These are phyloP conservation scores for Syngnathoides biaculeatus DNA, from an alignment of 2,113 vertebrate species.

Conservation along the genomic window DNA sequence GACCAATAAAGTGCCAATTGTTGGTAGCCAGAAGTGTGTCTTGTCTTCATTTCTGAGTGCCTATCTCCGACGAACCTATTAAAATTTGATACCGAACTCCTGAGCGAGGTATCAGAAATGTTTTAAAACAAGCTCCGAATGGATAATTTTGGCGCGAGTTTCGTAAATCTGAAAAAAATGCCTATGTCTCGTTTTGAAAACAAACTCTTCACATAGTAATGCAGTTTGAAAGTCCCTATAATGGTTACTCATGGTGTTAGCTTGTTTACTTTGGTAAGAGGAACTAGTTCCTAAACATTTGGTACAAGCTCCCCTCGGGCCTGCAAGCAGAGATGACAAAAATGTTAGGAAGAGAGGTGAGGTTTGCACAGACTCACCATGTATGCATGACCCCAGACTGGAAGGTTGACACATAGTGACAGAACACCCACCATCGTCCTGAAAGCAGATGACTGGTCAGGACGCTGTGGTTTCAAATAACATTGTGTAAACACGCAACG, in stretches of 20 bases:
- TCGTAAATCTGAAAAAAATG: no score
- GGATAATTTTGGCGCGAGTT: no score
- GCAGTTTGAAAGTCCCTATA: neutral
- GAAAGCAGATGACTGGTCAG: conserved; percentile 20
- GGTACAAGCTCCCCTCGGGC: conserved; percentile 94
- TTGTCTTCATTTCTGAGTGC: no score
- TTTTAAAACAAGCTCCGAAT: no score
- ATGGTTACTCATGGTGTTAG: neutral
- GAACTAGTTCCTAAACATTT: conserved; percentile 96
- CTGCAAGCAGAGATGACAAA: conserved; percentile 59
- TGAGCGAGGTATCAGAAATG: no score
- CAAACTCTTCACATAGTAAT: neutral
- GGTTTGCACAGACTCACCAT: conserved; percentile 73
- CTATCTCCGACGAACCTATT: no score
- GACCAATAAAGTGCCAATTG: no score
- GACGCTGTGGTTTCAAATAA: no score
- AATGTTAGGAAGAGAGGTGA: neutral
- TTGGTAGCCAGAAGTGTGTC: no score
- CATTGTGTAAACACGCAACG: neutral
- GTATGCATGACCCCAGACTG: conserved; percentile 97
- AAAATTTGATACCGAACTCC: no score
- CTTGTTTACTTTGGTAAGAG: conserved; percentile 92
- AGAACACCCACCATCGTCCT: conserved; percentile 99
- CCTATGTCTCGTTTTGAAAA: no score
- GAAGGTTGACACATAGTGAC: conserved; percentile 94